Evolutionary conservation across 2,888 invertebrate species (phyloP).

Genomic region (Daptonema setosum): DNA sequence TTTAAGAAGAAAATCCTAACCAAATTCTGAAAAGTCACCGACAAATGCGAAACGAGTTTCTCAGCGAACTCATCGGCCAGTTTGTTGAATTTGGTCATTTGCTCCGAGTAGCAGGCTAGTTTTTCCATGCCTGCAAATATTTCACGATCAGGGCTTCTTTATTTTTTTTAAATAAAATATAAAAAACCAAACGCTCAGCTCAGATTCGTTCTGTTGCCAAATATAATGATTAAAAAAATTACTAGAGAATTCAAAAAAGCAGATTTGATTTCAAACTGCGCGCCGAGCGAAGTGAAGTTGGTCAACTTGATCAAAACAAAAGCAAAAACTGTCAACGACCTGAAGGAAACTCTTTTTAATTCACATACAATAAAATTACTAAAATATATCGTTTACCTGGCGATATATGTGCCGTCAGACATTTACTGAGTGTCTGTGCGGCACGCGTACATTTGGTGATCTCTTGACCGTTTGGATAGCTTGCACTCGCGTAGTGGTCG

Average conservation of each 20-base stretch:
- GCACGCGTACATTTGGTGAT: conserved; percentile 12
- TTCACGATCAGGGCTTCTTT: too few relatives aligned
- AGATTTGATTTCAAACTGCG: too few relatives aligned
- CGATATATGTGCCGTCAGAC: background rate
- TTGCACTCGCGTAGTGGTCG: background rate
- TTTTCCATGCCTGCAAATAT: conserved; percentile 4
- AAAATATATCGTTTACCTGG: too few relatives aligned
- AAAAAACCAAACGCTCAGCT: background rate
- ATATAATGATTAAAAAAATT: conserved; percentile 1
- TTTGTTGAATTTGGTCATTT: conserved; percentile 36
- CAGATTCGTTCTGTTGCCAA: background rate
- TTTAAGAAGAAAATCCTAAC: too few relatives aligned
- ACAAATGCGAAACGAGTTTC: conserved; percentile 64
- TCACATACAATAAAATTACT: too few relatives aligned
- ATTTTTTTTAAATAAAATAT: too few relatives aligned
- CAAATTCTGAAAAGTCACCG: conserved; percentile 80
- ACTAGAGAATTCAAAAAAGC: conserved; percentile 1
- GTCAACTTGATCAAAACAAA: too few relatives aligned
- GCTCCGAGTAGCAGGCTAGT: conserved; percentile 10
- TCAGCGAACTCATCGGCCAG: conserved; percentile 56
- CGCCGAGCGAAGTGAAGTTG: too few relatives aligned
- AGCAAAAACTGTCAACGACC: too few relatives aligned
- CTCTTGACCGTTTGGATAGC: conserved; percentile 4
- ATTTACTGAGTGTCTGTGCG: conserved; percentile 3
- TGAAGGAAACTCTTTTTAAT: too few relatives aligned